Evolutionary conservation across 2,888 invertebrate species (phyloP).

Genomic region (Cryptophagus acutangulus): DNA sequence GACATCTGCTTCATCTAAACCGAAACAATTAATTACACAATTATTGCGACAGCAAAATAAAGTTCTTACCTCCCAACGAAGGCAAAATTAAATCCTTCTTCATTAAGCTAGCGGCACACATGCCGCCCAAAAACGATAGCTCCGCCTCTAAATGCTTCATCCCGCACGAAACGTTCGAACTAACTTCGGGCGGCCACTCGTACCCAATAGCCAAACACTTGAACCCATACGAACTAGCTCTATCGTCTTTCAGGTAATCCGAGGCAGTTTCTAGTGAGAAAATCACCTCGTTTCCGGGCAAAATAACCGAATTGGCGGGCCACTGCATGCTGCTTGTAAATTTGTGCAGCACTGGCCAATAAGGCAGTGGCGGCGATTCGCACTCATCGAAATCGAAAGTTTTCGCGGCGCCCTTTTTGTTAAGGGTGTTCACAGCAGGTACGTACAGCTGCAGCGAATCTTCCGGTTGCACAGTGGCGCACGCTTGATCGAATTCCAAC

Average conservation of each 20-base stretch:
- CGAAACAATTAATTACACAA: slow-evolving; percentile 10
- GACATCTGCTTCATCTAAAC: slow-evolving; percentile 64
- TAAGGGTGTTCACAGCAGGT: slow-evolving; percentile 47
- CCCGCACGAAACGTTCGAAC: slow-evolving; percentile 45
- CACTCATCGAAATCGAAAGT: slow-evolving; percentile 35
- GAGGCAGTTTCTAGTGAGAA: slow-evolving; percentile 95
- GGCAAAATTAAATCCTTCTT: slow-evolving; percentile 72
- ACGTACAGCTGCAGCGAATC: slow-evolving; percentile 76
- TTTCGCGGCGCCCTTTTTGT: slow-evolving; percentile 23
- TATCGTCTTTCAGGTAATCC: slow-evolving; percentile 87
- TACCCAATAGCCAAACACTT: slow-evolving; percentile 77
- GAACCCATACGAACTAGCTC: slow-evolving; percentile 73
- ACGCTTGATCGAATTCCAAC: slow-evolving; percentile 87
- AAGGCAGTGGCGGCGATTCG: slow-evolving; percentile 45
- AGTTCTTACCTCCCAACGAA: slow-evolving; percentile 53
- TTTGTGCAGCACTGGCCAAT: slow-evolving; percentile 64
- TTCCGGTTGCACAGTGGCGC: slow-evolving; percentile 89
- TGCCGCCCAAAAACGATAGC: slow-evolving; percentile 82
- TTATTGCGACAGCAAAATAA: slow-evolving; percentile 2
- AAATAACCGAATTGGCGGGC: slow-evolving; percentile 79
- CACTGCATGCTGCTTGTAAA: slow-evolving; percentile 69
- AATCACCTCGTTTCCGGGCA: slow-evolving; percentile 91
- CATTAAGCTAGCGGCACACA: slow-evolving; percentile 86
- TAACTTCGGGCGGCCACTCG: slow-evolving; percentile 63
- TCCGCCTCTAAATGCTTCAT: slow-evolving; percentile 82